Base-by-base conservation (phyloP, 92 coral and sea anemone species). In the Porites evermanni region DNA sequence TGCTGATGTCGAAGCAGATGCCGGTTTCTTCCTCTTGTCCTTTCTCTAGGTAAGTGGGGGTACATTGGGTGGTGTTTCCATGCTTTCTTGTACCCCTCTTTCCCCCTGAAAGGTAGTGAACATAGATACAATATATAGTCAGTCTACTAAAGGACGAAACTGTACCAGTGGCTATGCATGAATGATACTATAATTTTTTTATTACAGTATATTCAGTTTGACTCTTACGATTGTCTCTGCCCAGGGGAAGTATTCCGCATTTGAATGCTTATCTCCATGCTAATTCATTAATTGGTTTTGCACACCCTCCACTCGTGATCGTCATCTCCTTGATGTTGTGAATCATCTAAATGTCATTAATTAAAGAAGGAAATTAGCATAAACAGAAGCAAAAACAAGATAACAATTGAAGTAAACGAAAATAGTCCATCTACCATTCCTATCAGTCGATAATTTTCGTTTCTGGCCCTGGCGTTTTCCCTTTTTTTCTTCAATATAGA, bases 321-420 rank as follows among this genome's bases (percentile, higher is more conserved):
- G 70, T 19, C 70, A 18, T 66, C 70, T 66, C 70, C 20, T 18
- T 66, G 70, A 66, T 12, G 70, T 66, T 18, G 70, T 66, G 70
- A 66, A 66, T 66, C 70, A 18, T 66, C 38, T 66, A 66, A 66
- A 66, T 66, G 70, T 8, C 20, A 18, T 12, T 66, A 18, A 65
- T 65, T 10, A 65, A 65, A 21, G 47, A 4, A 4, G 19, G 8
- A 18, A 66, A 18, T 66, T 66, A 66, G 70, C 70, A 0, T 66
- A 18, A 66, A 66, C 3, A 18, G 20, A 12, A 18, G 18, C 70
- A 66, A 66, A 66, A 8, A 18, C 70, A 66, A 12, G 20, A 18
- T 6, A 21, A 12, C 20, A 66, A 66, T 66, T 14, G 26, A 18
- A 66, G 26, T 21, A 66, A 18, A 11, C 19, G 8, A 18, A 66